Evolutionary conservation across 2,113 vertebrate species (phyloP), one percentile per base, ranked within the genome.

Genomic region (Grammomys dolichurus): DNA sequence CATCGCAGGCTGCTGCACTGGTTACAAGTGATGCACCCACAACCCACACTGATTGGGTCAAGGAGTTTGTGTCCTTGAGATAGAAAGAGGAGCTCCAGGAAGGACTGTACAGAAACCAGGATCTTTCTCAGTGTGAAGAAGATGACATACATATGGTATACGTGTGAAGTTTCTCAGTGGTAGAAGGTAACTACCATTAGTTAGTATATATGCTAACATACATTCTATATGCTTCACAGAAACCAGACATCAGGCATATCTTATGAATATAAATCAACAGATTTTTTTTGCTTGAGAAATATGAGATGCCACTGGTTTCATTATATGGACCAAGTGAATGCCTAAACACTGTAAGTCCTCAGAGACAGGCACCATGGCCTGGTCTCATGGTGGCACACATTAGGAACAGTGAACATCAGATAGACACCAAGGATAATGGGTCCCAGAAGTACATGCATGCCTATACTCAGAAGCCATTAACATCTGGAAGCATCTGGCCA

Each of bases 401-500:
- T 3, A 43, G 69, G 54, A 5, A 72, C 46, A 93, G 17, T 24
- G 40, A 72, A 40, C 12, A 22, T 54, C 12, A 94, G 82, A 43
- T 51, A 84, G 91, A 90, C 13, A 65, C 22, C 5, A 10, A 51
- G 58, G 58, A 89, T 58, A 56, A 75, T 0, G 78, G 89, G 69
- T 13, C 46, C 28, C 51, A 78, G 70, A 40, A 70, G 65, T 20
- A n/a, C 0, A 60, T 2, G 33, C 13, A 36, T 51, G 77, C 63
- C 31, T 67, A 70, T 31, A 75, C 76, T 67, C 43, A 60, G 90
- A 36, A 24, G 85, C 58, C 86, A 87, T 75, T 4, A 70, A 67
- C 56, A 93, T 78, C 84, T 97, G 90, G 94, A 76, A 56, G 72
- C 22, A 65, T 40, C 0, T 89, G 76, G 54, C 54, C 69, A 51